Percentiles rank a stretch among this genome's conserved stretches.
Conservation (phyloP, 2,797 vertebrate genomes). For the Hyperoplus immaculatus region DNA sequence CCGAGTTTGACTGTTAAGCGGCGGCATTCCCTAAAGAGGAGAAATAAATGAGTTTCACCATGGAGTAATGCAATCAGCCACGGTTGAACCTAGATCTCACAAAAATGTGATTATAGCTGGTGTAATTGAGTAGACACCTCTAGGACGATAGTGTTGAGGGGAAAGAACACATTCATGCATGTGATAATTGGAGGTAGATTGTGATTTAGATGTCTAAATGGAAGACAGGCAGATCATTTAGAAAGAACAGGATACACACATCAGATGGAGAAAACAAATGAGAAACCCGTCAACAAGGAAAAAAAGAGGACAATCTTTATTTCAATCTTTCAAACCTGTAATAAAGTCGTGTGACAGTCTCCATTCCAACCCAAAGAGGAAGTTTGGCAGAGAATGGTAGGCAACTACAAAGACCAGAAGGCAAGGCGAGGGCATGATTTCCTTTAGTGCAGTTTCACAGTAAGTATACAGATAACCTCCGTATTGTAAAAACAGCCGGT, state of each 20-base stretch:
- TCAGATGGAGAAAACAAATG: neutral
- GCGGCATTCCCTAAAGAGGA: conserved; percentile 60
- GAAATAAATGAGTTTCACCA: conserved; percentile 74
- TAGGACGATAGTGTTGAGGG: conserved; percentile 36
- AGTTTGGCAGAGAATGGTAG: conserved; percentile 73
- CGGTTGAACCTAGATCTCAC: conserved; percentile 56
- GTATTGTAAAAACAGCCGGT: conserved; percentile 35
- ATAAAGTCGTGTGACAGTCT: conserved; percentile 77
- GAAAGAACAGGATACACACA: neutral
- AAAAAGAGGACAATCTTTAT: conserved; percentile 80
- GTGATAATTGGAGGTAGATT: conserved; percentile 52
- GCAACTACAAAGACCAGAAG: conserved; percentile 75
- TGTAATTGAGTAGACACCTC: conserved; percentile 68
- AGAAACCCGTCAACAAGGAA: conserved; percentile 33
- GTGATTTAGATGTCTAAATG: conserved; percentile 35
- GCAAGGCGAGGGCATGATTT: conserved; percentile 69
- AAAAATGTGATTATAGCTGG: conserved; percentile 68
- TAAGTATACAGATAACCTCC: conserved; percentile 56
- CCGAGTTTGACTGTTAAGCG: conserved; percentile 44
- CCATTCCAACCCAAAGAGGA: conserved; percentile 65
- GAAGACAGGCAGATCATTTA: conserved; percentile 9
- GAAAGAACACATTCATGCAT: conserved; percentile 2
- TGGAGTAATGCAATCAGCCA: conserved; percentile 62
- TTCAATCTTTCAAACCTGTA: conserved; percentile 74
- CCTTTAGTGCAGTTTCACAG: conserved; percentile 71